Conservation (phyloP, 2,797 vertebrate genomes). For the Lacerta viridis region DNA sequence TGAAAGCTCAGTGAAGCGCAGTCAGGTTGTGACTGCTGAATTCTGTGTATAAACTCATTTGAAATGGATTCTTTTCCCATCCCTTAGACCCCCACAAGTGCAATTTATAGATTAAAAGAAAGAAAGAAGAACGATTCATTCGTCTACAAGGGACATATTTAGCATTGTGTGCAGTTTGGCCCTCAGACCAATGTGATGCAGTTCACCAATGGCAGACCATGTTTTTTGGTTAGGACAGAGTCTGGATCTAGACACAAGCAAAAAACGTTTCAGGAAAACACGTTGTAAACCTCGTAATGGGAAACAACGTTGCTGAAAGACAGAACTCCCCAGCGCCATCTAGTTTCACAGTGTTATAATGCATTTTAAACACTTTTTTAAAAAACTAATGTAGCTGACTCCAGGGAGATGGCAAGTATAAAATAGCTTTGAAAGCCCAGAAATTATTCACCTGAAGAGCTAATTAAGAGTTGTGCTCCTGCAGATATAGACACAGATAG, state of each 20-base stretch:
- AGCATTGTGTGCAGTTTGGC: neutral
- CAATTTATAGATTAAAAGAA: neutral
- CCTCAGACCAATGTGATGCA: neutral
- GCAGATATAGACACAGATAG: neutral
- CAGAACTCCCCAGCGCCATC: too few relatives aligned
- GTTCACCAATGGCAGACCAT: accelerated
- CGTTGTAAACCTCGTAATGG: too few relatives aligned
- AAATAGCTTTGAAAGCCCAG: neutral
- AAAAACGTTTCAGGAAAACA: too few relatives aligned
- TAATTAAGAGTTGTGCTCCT: neutral
- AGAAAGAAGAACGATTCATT: neutral
- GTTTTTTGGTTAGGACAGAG: neutral
- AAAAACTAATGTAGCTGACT: too few relatives aligned
- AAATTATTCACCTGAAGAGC: neutral
- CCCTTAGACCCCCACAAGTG: neutral
- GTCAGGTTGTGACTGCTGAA: too few relatives aligned
- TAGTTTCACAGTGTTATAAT: too few relatives aligned
- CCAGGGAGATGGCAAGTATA: neutral
- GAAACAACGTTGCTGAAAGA: too few relatives aligned
- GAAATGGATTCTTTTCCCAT: too few relatives aligned
- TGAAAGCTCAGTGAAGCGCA: too few relatives aligned
- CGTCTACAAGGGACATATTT: neutral
- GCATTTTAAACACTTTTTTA: too few relatives aligned
- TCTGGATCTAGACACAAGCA: too few relatives aligned
- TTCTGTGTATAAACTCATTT: too few relatives aligned